phyloP scores from a whole-genome alignment of 2,113 vertebrate species.

The Brienomyrus longianalis region DNA sequence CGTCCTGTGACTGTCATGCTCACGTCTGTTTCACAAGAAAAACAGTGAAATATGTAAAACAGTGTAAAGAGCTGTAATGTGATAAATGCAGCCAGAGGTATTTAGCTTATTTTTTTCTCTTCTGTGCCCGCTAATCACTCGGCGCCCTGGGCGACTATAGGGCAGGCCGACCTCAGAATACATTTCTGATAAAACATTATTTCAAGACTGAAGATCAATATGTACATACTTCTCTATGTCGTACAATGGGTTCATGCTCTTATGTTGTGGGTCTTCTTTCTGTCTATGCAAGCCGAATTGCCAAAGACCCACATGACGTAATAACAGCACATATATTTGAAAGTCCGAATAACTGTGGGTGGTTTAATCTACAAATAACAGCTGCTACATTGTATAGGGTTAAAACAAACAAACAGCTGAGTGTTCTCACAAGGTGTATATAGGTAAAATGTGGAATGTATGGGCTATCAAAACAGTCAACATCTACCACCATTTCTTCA shows the following conservation, averaged over 20 bases:
- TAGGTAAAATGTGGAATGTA: background rate
- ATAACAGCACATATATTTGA: background rate
- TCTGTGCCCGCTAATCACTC: background rate
- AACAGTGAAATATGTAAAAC: background rate
- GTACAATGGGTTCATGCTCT: too few relatives aligned
- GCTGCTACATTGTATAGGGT: background rate
- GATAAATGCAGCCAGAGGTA: background rate
- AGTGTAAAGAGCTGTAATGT: background rate
- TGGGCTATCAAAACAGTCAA: background rate
- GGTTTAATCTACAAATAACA: background rate
- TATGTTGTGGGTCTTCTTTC: background rate
- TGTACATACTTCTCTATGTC: background rate
- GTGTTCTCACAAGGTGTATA: background rate
- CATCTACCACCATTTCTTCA: background rate
- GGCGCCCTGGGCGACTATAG: background rate
- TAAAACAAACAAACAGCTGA: background rate
- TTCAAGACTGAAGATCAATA: background rate
- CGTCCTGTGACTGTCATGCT: background rate
- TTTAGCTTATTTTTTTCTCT: background rate
- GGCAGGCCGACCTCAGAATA: background rate
- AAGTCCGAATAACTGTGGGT: background rate
- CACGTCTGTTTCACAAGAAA: background rate
- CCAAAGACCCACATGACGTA: background rate
- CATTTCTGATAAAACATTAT: background rate
- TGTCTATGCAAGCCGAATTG: background rate